These are phyloP conservation scores for Sciurus vulgaris DNA, from an alignment of 2,797 vertebrate genomes.

Conservation along the genomic window DNA sequence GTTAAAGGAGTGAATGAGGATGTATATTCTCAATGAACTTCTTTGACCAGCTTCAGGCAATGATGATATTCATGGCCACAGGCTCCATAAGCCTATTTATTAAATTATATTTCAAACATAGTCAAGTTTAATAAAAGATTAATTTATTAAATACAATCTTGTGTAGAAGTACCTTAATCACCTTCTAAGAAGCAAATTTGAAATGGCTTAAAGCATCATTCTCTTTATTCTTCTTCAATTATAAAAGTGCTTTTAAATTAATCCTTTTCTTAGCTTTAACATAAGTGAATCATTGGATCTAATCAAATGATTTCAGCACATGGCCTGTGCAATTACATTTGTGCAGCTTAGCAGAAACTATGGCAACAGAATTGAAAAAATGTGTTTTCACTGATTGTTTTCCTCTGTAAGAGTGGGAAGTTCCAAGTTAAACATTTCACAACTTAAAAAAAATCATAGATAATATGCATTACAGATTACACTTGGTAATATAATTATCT, in stretches of 20 bases:
- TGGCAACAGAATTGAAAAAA: constrained; percentile 72
- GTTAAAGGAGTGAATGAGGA: not conserved
- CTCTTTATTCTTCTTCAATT: constrained; percentile 67
- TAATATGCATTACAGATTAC: constrained; percentile 29
- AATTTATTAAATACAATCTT: constrained; percentile 50
- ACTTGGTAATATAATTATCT: constrained; percentile 55
- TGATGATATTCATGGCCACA: not conserved
- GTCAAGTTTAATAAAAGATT: constrained; percentile 61
- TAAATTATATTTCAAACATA: constrained; percentile 48
- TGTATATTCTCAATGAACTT: not conserved
- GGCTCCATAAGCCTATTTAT: not conserved
- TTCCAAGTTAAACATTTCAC: constrained; percentile 70
- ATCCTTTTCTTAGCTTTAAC: constrained; percentile 72
- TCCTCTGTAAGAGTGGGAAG: constrained; percentile 19
- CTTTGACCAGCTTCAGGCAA: not conserved
- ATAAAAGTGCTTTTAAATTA: constrained; percentile 72
- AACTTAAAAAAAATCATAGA: constrained; percentile 59
- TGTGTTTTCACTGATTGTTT: constrained; percentile 71
- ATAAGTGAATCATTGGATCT: constrained; percentile 67
- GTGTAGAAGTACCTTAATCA: not conserved
- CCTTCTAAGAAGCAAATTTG: constrained; percentile 30
- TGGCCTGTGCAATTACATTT: constrained; percentile 62
- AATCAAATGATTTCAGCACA: constrained; percentile 72
- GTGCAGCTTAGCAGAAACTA: constrained; percentile 72
- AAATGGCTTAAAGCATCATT: constrained; percentile 53